Percentiles rank a stretch among this genome's conserved stretches.
Conservation (phyloP, 2,113 vertebrate genomes). For the Semicossyphus pulcher region DNA sequence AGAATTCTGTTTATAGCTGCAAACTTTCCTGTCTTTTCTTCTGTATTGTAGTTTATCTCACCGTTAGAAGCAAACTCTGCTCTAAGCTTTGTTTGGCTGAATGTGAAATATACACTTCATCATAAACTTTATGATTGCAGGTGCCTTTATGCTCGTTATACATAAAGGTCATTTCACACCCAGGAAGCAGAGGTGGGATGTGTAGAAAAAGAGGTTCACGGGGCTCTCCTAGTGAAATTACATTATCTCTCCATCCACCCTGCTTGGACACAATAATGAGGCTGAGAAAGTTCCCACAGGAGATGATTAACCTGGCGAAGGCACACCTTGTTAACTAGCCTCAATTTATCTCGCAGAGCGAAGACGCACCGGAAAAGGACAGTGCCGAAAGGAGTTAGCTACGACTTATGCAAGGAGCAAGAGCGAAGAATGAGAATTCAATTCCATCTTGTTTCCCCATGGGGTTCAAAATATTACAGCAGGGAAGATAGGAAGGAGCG, state of each 20-base stretch:
- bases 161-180: constrained; percentile 18
- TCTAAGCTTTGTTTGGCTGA: constrained; percentile 5
- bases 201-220: background rate
- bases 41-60: constrained; percentile 2
- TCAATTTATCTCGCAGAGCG: constrained; percentile 24
- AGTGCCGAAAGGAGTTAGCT: background rate
- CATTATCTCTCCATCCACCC: constrained; percentile 25
- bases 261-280: constrained; percentile 41
- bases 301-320: constrained; percentile 49
- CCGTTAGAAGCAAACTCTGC: background rate
- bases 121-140: constrained; percentile 19
- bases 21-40: constrained; percentile 25
- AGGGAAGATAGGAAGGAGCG: background rate
- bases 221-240: constrained; percentile 15
- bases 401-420: constrained; percentile 22
- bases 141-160: constrained; percentile 6
- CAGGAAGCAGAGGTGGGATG: constrained; percentile 17
- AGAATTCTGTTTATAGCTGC: constrained; percentile 23
- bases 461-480: constrained; percentile 18
- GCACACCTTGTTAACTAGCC: constrained; percentile 43
- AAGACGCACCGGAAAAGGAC: constrained; percentile 35
- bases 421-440: constrained; percentile 31
- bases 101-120: constrained; percentile 8
- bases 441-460: constrained; percentile 26
- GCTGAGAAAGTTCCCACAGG: constrained; percentile 28